Evolutionary conservation across 2,113 vertebrate genomes (phyloP), one percentile per base, ranked within the genome.

Genomic region (Tragulus kanchil): DNA sequence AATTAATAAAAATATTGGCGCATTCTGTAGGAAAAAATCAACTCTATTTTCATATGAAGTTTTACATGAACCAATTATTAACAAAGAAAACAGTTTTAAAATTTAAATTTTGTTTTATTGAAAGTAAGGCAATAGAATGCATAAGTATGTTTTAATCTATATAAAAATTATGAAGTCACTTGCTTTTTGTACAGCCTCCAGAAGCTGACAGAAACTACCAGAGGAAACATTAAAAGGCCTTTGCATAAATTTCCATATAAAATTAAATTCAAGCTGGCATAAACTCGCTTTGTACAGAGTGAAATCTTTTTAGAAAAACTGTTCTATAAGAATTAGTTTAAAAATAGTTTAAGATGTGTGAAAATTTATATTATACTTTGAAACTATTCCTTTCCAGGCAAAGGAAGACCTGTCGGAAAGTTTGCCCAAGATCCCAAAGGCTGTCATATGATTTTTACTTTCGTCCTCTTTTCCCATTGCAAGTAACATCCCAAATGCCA

Each of bases 401-500:
- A 62, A 36, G 23, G 36, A 61, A 59, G 78, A 85, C 48, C 50
- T 58, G 50, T 79, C 8, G 45, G 64, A 89, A 58, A 88, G 13
- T 85, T 59, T 89, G 71, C 45, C 62, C 64, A 69, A 91, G 73
- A 9, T n/a, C 81, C 61, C 28, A n/a, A 73, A 95, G 12, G 87
- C 71, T 84, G 69, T 83, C 79, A 95, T 92, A 93, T 78, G 92
- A 89, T 89, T 92, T 90, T 56, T 85, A 25, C 2, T 50, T 58
- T 50, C 36, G 56, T 36, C 79, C 3, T 50, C 79, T n/a, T 78
- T 64, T 31, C 19, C 15, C 61, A 31, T n/a, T 23, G 62, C 62
- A 56, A 59, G 3, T 45, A 79, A 88, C 9, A 75, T 87, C 83
- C n/a, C 67, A 89, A 96, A 56, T 6, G 15, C n/a, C 58, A 77